Evolutionary conservation across 2,888 invertebrate species (phyloP).

Genomic region (Epirrhoe alternata): DNA sequence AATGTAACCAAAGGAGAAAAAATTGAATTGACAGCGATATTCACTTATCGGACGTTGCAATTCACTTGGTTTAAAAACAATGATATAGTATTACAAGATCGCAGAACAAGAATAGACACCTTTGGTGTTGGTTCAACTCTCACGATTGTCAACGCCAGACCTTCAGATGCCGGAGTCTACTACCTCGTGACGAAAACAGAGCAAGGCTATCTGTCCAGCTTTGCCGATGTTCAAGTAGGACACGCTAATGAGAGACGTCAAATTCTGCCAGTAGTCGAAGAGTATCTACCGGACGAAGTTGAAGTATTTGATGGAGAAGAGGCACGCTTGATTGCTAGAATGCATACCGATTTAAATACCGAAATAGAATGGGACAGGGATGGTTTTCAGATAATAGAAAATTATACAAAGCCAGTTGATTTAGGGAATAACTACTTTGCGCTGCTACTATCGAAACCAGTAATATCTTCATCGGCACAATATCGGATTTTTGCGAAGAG

Average conservation of each 20-base stretch:
- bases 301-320: constrained; percentile 48
- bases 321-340: constrained; percentile 46
- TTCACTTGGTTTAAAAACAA: constrained; percentile 53
- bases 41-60: constrained; percentile 28
- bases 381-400: constrained; percentile 28
- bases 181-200: constrained; percentile 46
- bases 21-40: constrained; percentile 44
- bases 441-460: constrained; percentile 39
- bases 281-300: constrained; percentile 45
- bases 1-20: constrained; percentile 40
- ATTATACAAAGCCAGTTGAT: constrained; percentile 33
- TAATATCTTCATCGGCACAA: constrained; percentile 38
- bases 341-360: constrained; percentile 40
- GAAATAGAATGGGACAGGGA: constrained; percentile 45
- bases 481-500: constrained; percentile 45
- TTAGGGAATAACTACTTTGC: constrained; percentile 48
- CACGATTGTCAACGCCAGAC: constrained; percentile 40
- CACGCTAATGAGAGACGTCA: constrained; percentile 20
- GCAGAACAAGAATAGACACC: constrained; percentile 39
- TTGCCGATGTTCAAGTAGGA: constrained; percentile 47
- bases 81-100: constrained; percentile 34
- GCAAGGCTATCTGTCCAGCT: constrained; percentile 48
- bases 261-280: constrained; percentile 42
- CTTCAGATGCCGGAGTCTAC: constrained; percentile 52
- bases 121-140: constrained; percentile 30